Evolutionary conservation across 2,888 invertebrate species (phyloP).

Genomic region (Bimastos eiseni): DNA sequence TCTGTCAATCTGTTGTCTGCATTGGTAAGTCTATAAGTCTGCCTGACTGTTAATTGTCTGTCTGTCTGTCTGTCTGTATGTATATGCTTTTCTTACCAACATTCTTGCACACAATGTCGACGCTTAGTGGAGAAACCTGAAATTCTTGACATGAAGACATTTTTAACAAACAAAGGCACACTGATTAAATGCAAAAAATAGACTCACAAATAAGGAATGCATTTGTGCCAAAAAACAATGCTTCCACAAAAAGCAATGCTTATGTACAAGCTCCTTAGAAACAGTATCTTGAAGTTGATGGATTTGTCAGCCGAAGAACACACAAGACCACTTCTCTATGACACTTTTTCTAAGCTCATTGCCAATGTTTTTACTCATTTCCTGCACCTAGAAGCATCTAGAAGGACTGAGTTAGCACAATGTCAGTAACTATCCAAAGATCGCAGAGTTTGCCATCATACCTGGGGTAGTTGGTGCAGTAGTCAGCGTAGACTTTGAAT

Average conservation of each 20-base stretch:
- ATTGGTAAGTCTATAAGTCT: neutral
- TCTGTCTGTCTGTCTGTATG: neutral
- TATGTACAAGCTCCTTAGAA: neutral
- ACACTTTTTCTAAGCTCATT: neutral
- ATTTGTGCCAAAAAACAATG: neutral
- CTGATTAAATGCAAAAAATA: neutral
- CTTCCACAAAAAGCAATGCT: neutral
- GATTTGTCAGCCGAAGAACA: neutral
- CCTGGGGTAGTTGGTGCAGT: constrained; percentile 36
- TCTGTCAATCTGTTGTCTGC: neutral
- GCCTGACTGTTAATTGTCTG: neutral
- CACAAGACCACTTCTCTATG: neutral
- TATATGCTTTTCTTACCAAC: too few species aligned
- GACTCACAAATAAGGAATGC: neutral
- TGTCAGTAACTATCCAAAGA: neutral
- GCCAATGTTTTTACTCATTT: neutral
- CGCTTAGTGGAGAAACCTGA: too few species aligned
- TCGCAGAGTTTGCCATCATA: neutral
- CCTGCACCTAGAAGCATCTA: neutral
- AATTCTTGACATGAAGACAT: neutral
- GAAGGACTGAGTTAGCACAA: neutral
- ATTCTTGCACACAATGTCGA: too few species aligned
- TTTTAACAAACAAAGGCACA: neutral
- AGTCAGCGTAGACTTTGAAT: constrained; percentile 33
- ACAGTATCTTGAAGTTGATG: neutral